phyloP scores from a whole-genome alignment of 2,888 invertebrate species.

The Chydorus sphaericus region DNA sequence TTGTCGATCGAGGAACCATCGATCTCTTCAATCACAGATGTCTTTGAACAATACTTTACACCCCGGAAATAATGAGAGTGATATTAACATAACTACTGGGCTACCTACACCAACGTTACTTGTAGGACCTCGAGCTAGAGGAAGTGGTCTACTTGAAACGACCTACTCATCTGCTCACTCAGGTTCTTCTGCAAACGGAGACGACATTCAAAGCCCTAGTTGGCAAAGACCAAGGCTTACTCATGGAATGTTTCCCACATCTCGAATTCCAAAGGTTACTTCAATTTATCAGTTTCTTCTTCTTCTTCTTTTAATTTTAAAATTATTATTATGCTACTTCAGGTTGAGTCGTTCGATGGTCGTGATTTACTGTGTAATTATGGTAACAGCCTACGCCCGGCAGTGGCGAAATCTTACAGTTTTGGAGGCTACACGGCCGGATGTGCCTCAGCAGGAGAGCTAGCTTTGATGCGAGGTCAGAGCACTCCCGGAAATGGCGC shows the following conservation, averaged over 20 bases:
- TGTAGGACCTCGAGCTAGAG: too few species aligned
- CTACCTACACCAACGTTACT: too few species aligned
- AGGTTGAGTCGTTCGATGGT: conserved; percentile 37
- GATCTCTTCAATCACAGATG: conserved; percentile 54
- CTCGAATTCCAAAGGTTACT: conserved; percentile 7
- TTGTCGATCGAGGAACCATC: conserved; percentile 60
- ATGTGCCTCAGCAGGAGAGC: conserved; percentile 29
- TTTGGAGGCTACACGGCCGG: conserved; percentile 61
- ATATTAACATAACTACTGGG: too few species aligned
- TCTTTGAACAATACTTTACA: conserved; percentile 23
- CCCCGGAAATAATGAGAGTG: conserved; percentile 13
- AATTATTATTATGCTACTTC: conserved; percentile 24
- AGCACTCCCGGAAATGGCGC: conserved; percentile 21
- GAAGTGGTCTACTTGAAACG: too few species aligned
- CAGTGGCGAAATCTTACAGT: conserved; percentile 69
- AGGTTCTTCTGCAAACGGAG: not conserved
- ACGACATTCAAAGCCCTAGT: not conserved
- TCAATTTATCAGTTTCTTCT: not conserved
- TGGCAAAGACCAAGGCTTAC: not conserved
- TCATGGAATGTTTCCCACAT: not conserved
- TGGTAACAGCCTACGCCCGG: conserved; percentile 28
- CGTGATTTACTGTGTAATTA: conserved; percentile 27
- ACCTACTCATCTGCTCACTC: too few species aligned
- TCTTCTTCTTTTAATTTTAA: not conserved
- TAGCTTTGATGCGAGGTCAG: conserved; percentile 44